Evolutionary conservation across 2,113 vertebrate genomes (phyloP).

Genomic region (Bubo bubo): DNA sequence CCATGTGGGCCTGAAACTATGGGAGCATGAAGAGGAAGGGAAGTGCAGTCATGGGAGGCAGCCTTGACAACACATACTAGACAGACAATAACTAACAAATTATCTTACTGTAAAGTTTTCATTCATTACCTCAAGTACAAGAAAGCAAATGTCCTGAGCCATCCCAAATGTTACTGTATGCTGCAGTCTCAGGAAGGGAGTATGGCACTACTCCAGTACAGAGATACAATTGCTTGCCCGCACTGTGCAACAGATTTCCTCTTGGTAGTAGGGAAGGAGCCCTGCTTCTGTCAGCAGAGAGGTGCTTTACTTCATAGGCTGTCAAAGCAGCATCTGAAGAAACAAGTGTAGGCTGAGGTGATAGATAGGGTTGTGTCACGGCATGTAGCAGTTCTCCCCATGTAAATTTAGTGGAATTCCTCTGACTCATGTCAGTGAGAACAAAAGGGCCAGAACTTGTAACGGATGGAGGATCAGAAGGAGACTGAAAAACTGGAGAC

Average conservation of each 20-base stretch:
- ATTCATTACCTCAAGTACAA: neutral
- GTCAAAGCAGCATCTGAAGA: neutral
- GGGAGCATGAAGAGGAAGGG: neutral
- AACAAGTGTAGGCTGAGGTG: neutral
- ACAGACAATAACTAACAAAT: neutral
- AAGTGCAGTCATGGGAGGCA: neutral
- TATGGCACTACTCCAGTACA: too few species aligned
- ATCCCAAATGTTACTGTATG: neutral
- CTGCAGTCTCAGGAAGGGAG: neutral
- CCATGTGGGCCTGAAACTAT: neutral
- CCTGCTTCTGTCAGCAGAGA: neutral
- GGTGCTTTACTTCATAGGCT: neutral
- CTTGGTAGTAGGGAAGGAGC: neutral
- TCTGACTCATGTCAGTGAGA: neutral
- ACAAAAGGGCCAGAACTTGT: neutral
- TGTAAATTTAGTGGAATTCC: neutral
- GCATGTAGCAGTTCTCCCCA: neutral
- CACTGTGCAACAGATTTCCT: neutral
- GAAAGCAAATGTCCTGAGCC: neutral
- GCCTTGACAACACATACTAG: neutral
- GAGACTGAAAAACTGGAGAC: neutral
- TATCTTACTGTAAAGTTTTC: neutral
- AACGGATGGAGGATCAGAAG: neutral
- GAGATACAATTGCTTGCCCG: rapidly evolving
- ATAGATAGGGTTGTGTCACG: neutral